Base-by-base conservation (phyloP, 2,113 vertebrate genomes). In the Cygnus buccinator region DNA sequence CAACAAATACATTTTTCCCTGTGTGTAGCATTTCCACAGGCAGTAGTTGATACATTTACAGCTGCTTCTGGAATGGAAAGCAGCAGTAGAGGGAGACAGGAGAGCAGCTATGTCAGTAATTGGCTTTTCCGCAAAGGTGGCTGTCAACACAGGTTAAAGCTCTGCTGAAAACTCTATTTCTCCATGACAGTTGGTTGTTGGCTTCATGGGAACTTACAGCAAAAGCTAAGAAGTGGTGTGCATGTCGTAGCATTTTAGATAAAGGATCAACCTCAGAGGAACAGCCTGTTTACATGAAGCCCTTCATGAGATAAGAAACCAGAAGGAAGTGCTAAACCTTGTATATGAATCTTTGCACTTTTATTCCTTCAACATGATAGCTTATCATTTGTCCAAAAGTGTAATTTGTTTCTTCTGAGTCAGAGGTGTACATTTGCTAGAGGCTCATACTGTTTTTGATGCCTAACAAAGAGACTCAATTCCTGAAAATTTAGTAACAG, bases 71-170 rank as follows among this genome's bases (percentile, higher is more conserved):
- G 67, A 43, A 1, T 48, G 29, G 55, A 79, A 55, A 31, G 46
- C n/a, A 62, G 54, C 52, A 61, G n/a, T 2, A 20, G 54, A 78
- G 43, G 77, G 50, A 61, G 61, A 11, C 7, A 14, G 43, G 23
- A 76, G 33, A 41, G 33, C 29, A 80, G 21, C 35, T 50, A 15
- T n/a, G 46, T 18, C 5, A 25, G 31, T 74, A n/a, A 44, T 29
- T 8, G 6, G 11, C 25, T 70, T 70, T 79, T n/a, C 43, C 0
- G 3, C 41, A 67, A 73, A 33, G n/a, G 10, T 0, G 3, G 4
- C 67, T 73, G 44, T 73, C 61, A 62, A 13, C 12, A 37, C 46
- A 37, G 3, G 9, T 50, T 48, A 55, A 44, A 16, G 35, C 41
- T 84, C 29, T 55, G 46, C 55, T 79, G n/a, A 74, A 50, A 68